Evolutionary conservation across 1,140 invertebrate species (phyloP).

Genomic region (Homalodisca vitripennis): DNA sequence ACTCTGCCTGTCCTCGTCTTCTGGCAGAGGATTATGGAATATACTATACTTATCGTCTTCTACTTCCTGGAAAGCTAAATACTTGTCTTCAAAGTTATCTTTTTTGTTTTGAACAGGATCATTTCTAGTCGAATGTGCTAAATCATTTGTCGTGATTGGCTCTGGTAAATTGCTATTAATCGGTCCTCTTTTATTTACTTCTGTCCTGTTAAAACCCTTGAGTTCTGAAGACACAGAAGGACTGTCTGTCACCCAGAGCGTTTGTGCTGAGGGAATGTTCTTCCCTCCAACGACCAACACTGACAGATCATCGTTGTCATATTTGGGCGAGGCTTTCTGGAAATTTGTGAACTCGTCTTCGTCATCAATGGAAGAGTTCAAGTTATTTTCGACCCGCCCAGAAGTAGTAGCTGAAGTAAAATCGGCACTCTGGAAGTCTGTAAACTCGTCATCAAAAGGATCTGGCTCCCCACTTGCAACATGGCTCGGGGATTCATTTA

Average conservation of each 20-base stretch:
- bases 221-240: background rate
- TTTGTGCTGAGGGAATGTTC: background rate
- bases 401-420: slow-evolving; percentile 23
- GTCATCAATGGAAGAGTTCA: background rate
- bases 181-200: no score
- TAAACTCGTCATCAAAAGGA: slow-evolving; percentile 42
- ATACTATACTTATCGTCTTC: slow-evolving; percentile 53
- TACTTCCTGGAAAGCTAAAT: slow-evolving; percentile 31
- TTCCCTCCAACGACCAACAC: slow-evolving; percentile 9
- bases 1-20: background rate
- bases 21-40: slow-evolving; percentile 37
- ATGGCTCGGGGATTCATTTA: slow-evolving; percentile 17
- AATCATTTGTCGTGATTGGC: no score
- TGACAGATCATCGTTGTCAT: slow-evolving; percentile 12
- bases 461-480: background rate
- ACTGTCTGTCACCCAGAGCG: background rate
- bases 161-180: no score
- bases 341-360: slow-evolving; percentile 38
- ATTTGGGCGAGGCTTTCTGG: slow-evolving; percentile 34
- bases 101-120: background rate
- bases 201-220: no score
- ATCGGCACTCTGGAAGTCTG: slow-evolving; percentile 43
- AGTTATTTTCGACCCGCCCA: background rate
- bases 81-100: slow-evolving; percentile 31
- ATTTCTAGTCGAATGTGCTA: background rate